Evolutionary conservation across 2,113 vertebrate genomes (phyloP).

Genomic region (Hymenochirus boettgeri): DNA sequence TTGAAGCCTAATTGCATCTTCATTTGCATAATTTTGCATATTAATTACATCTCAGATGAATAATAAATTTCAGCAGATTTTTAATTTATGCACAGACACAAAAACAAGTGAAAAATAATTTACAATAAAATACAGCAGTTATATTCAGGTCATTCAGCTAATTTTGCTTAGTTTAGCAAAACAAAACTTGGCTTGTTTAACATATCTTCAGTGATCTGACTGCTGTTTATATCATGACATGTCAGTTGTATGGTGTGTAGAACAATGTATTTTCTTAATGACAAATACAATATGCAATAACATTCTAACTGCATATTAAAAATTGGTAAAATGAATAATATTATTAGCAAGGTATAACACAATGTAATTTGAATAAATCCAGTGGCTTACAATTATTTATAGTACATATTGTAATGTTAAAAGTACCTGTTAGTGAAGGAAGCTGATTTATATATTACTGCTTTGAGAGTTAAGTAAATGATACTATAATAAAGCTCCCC

Average conservation of each 20-base stretch:
- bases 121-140: constrained; percentile 77
- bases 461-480: no score
- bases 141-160: constrained; percentile 88
- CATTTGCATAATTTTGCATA: constrained; percentile 99
- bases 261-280: constrained; percentile 58
- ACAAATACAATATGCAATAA: constrained; percentile 60
- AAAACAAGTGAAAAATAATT: constrained; percentile 97
- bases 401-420: no score
- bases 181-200: constrained; percentile 82
- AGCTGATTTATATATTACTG: no score
- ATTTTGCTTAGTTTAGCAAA: constrained; percentile 90
- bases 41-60: constrained; percentile 99
- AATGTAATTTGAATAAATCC: no score
- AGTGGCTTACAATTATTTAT: no score
- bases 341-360: no score
- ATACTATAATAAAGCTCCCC: no score
- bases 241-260: constrained; percentile 63
- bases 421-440: no score
- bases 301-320: constrained; percentile 59
- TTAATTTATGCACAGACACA: constrained; percentile 98
- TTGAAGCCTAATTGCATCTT: constrained; percentile 99
- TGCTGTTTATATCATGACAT: constrained; percentile 74
- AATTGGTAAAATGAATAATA: no score
- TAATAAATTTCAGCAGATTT: constrained; percentile 99
- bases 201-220: constrained; percentile 71